Evolutionary conservation across 2,888 invertebrate genomes (phyloP).

Genomic region (Mesodorylaimus sp.): DNA sequence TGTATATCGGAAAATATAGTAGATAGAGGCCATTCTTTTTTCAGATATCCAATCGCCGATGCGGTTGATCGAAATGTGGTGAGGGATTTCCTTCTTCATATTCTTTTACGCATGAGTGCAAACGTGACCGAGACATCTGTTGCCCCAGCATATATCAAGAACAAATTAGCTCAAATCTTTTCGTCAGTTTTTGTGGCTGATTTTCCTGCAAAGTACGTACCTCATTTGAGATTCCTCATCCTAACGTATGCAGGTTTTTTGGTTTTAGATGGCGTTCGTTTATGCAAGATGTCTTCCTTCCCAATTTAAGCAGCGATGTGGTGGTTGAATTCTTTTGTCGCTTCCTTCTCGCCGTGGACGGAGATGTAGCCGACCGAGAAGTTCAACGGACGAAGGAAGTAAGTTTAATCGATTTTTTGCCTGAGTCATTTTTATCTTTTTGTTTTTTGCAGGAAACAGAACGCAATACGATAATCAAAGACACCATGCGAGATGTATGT

Average conservation of each 20-base stretch:
- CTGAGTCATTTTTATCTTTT: slow-evolving; percentile 6
- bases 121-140: too few species aligned
- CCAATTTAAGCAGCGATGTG: background rate
- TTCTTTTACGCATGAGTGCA: too few species aligned
- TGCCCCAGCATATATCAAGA: slow-evolving; percentile 31
- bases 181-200: slow-evolving; percentile 40
- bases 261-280: slow-evolving; percentile 37
- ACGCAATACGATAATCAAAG: slow-evolving; percentile 39
- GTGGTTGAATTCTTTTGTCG: slow-evolving; percentile 39
- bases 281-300: slow-evolving; percentile 34
- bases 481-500: slow-evolving; percentile 40
- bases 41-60: background rate
- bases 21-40: too few species aligned
- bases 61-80: background rate
- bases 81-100: too few species aligned
- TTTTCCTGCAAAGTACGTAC: slow-evolving; percentile 29
- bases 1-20: too few species aligned
- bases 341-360: slow-evolving; percentile 39
- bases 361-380: slow-evolving; percentile 39
- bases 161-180: slow-evolving; percentile 41
- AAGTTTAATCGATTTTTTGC: slow-evolving; percentile 5
- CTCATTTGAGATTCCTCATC: too few species aligned
- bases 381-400: slow-evolving; percentile 32
- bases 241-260: slow-evolving; percentile 36
- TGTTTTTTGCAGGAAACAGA: slow-evolving; percentile 30